These are phyloP conservation scores for Pristionchus entomophagus DNA, from an alignment of 2,888 invertebrate genomes.

Conservation along the genomic window DNA sequence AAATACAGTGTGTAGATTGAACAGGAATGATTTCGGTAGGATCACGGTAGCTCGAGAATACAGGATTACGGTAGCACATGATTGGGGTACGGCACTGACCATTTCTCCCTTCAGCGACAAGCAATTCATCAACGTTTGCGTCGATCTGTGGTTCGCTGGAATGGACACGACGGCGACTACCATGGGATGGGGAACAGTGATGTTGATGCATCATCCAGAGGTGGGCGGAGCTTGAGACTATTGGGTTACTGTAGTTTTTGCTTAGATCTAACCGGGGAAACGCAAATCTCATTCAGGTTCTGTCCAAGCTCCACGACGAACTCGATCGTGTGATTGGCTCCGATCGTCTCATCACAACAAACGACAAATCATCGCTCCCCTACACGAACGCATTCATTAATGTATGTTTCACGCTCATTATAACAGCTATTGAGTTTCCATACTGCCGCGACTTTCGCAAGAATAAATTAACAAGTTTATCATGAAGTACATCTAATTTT, in stretches of 20 bases:
- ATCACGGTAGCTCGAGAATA: no score
- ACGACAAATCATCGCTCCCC: slow-evolving; percentile 51
- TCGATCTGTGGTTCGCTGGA: slow-evolving; percentile 64
- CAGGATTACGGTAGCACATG: no score
- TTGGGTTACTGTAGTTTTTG: not conserved
- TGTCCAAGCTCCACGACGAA: slow-evolving; percentile 54
- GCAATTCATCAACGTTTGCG: slow-evolving; percentile 45
- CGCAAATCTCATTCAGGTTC: no score
- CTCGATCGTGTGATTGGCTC: slow-evolving; percentile 53
- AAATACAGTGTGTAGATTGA: no score
- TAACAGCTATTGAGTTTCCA: not conserved
- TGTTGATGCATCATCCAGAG: slow-evolving; percentile 53
- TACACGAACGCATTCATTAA: slow-evolving; percentile 57
- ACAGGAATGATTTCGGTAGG: no score
- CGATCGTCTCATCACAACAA: slow-evolving; percentile 53
- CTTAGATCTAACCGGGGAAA: no score
- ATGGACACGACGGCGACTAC: slow-evolving; percentile 64
- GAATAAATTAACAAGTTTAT: no score
- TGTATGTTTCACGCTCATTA: slow-evolving; percentile 50
- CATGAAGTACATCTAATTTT: no score
- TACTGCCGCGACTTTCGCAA: no score
- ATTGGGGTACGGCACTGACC: no score
- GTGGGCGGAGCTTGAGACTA: not conserved
- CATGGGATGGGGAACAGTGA: slow-evolving; percentile 57
- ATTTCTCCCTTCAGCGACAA: slow-evolving; percentile 1